These are phyloP conservation scores for Bilobella aurantiaca DNA, from an alignment of 1,140 invertebrate genomes.

Conservation along the genomic window DNA sequence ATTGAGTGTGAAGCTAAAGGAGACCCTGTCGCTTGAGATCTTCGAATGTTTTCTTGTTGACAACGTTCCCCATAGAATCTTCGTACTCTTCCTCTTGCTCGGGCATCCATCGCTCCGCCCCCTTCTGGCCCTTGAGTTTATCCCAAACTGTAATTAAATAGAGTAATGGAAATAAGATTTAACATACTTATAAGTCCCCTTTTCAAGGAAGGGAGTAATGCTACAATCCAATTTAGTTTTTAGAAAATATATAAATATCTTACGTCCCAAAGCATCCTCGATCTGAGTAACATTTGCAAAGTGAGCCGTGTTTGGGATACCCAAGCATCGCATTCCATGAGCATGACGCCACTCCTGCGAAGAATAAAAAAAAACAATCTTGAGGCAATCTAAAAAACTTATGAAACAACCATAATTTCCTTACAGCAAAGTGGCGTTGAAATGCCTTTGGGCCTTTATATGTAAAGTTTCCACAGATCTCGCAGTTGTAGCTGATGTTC, in stretches of 20 bases:
- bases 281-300: constrained; percentile 99
- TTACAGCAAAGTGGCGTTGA: constrained; percentile 90
- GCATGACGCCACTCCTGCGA: constrained; percentile 92
- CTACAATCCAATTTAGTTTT: not conserved
- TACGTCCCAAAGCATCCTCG: constrained; percentile 87
- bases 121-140: constrained; percentile 89
- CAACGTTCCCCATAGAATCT: constrained; percentile 96
- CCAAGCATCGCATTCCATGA: constrained; percentile 96
- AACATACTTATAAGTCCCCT: no score
- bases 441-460: constrained; percentile 99
- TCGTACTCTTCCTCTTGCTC: constrained; percentile 98
- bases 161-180: no score
- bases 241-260: constrained; percentile 39
- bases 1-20: constrained; percentile 54
- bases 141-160: constrained; percentile 77
- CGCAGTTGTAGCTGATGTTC: constrained; percentile 98
- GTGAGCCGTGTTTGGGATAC: constrained; percentile 98
- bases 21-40: constrained; percentile 97
- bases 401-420: constrained; percentile 31
- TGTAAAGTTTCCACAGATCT: constrained; percentile 98
- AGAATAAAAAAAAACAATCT: constrained; percentile 15
- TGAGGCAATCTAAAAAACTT: constrained; percentile 7
- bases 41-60: constrained; percentile 96
- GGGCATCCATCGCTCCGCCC: constrained; percentile 88
- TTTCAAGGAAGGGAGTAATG: constrained; percentile 18